These are phyloP conservation scores for Chalcosyrphus nemorum DNA, from an alignment of 2,888 invertebrate genomes.

Conservation along the genomic window DNA sequence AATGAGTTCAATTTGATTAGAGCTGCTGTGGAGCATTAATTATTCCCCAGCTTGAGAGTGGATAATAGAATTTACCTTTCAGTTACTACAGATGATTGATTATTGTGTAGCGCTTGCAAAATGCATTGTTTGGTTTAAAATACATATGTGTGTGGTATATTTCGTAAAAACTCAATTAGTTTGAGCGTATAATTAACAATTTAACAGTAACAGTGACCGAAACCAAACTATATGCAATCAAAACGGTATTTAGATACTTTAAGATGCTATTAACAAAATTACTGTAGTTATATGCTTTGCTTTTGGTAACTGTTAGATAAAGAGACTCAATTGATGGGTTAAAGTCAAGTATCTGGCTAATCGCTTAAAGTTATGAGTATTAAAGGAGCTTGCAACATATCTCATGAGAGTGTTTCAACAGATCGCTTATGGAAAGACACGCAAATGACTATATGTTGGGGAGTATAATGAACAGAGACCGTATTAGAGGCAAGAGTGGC, in stretches of 20 bases:
- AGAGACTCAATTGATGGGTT: too few relatives aligned
- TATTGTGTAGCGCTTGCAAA: constrained; percentile 1
- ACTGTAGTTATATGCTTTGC: too few relatives aligned
- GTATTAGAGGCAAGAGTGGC: too few relatives aligned
- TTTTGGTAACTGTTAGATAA: too few relatives aligned
- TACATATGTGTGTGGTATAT: not conserved
- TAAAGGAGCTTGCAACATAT: too few relatives aligned
- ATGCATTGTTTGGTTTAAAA: not conserved
- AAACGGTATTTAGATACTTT: not conserved
- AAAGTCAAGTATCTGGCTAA: too few relatives aligned
- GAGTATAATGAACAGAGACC: too few relatives aligned
- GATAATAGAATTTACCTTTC: not conserved
- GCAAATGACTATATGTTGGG: too few relatives aligned
- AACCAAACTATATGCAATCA: not conserved
- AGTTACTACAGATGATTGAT: constrained; percentile 13
- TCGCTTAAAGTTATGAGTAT: too few relatives aligned
- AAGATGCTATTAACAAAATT: not conserved
- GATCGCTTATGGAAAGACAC: too few relatives aligned
- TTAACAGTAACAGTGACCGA: not conserved
- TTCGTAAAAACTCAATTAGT: constrained; percentile 2
- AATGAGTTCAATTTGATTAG: constrained; percentile 16
- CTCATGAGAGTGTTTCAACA: too few relatives aligned
- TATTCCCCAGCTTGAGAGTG: not conserved
- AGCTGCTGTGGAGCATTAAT: not conserved
- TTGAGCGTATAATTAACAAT: not conserved